Evolutionary conservation across 2,888 invertebrate genomes (phyloP).

Genomic region (Diogma glabrata): DNA sequence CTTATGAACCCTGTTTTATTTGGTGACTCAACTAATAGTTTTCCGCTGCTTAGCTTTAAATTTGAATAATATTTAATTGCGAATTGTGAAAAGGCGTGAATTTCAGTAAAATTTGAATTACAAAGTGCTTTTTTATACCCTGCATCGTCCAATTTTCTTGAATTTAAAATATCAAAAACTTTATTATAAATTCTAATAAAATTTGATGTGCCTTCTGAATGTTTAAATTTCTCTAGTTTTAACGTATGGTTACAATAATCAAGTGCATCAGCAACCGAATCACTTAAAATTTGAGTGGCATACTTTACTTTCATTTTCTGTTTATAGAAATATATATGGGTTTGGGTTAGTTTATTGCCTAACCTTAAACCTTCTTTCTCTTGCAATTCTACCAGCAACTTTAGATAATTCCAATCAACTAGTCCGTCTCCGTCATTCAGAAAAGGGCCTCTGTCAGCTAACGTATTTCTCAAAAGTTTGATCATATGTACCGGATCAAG

Average conservation of each 20-base stretch:
- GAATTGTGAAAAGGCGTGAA: conserved; percentile 14
- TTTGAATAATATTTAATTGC: conserved; percentile 9
- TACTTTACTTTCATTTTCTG: background rate
- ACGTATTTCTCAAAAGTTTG: background rate
- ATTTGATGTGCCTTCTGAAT: conserved; percentile 17
- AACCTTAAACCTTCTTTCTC: background rate
- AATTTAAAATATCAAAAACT: conserved; percentile 22
- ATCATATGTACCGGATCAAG: background rate
- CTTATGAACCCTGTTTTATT: conserved; percentile 17
- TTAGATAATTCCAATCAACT: conserved; percentile 8
- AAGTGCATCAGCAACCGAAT: conserved; percentile 22
- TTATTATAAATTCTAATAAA: conserved; percentile 20
- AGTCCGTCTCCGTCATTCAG: background rate
- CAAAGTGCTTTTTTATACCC: background rate
- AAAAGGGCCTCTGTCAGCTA: background rate
- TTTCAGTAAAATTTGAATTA: conserved; percentile 12
- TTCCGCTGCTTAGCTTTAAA: conserved; percentile 6
- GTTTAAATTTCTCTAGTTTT: conserved; percentile 19
- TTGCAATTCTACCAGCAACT: conserved; percentile 8
- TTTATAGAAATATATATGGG: background rate
- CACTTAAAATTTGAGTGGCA: conserved; percentile 18
- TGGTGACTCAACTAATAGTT: background rate
- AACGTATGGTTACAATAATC: conserved; percentile 18
- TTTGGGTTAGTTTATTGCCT: background rate
- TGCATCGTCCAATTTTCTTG: conserved; percentile 14